A percentile compares a stretch with the other conserved stretches of the same genome.
These are phyloP conservation scores for Scaptodrosophila lebanonensis DNA, from an alignment of 1,140 invertebrate species.

Conservation along the genomic window DNA sequence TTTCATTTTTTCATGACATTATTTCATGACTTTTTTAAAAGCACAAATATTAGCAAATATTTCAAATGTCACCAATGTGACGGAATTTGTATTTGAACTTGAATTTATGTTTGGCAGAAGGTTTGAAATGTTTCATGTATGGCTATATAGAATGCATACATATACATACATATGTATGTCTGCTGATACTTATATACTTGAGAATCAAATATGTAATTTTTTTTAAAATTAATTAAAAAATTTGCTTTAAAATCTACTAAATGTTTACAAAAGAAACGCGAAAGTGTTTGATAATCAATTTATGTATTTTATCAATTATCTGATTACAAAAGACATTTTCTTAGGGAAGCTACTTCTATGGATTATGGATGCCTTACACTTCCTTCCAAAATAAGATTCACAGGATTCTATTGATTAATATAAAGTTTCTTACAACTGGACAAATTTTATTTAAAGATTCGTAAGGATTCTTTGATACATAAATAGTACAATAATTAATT, in stretches of 20 bases:
- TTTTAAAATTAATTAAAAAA: not conserved
- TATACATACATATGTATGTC: not conserved
- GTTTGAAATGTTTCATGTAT: slow-evolving; percentile 46
- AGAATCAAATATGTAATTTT: not conserved
- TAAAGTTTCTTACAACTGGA: too few species aligned
- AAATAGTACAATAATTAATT: too few species aligned
- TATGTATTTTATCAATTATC: too few species aligned
- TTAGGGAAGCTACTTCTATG: too few species aligned
- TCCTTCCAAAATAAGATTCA: too few species aligned
- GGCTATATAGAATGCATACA: not conserved
- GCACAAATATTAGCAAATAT: slow-evolving; percentile 14
- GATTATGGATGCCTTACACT: too few species aligned
- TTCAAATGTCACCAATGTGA: slow-evolving; percentile 16
- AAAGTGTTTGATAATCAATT: too few species aligned
- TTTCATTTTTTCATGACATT: slow-evolving; percentile 16
- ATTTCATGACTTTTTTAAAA: slow-evolving; percentile 3
- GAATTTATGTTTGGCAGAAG: slow-evolving; percentile 53
- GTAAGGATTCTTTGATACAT: too few species aligned
- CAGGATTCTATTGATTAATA: too few species aligned
- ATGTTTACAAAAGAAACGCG: too few species aligned
- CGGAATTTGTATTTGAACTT: slow-evolving; percentile 61
- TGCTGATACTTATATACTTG: not conserved
- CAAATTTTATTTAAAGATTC: too few species aligned
- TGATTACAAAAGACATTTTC: too few species aligned
- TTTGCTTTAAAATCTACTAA: slow-evolving; percentile 2